Percentiles rank a stretch among this genome's conserved stretches.
phyloP scores from a whole-genome alignment of 2,113 vertebrate genomes.

The Phaethornis superciliosus region DNA sequence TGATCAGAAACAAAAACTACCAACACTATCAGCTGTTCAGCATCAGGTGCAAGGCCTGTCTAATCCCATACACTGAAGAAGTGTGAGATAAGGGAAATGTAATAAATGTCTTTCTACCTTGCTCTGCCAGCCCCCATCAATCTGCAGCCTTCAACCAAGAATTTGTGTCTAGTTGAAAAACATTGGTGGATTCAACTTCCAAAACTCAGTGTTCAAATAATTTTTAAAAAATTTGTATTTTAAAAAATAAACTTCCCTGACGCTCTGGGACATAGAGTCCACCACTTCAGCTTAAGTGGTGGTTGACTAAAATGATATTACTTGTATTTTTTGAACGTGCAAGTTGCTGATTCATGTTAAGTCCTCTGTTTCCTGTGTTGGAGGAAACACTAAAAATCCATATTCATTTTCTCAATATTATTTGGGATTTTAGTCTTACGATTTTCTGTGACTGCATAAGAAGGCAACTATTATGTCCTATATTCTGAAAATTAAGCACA shows the following conservation, averaged over 20 bases:
- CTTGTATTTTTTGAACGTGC: background rate
- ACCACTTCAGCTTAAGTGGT: background rate
- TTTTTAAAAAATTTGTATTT: background rate
- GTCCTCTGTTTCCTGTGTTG: background rate
- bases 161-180: background rate
- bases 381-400: background rate
- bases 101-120: background rate
- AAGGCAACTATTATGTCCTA: background rate
- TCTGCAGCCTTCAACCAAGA: background rate
- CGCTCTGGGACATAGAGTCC: background rate
- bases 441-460: background rate
- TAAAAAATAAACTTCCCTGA: background rate
- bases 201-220: background rate
- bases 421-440: background rate
- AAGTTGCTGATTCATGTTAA: background rate
- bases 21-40: background rate
- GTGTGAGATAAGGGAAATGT: background rate
- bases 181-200: background rate
- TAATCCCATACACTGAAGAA: background rate
- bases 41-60: background rate
- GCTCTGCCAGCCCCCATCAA: background rate
- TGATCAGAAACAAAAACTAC: background rate
- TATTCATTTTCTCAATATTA: background rate
- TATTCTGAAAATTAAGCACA: background rate
- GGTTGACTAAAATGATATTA: background rate